phyloP scores from a whole-genome alignment of 2,797 vertebrate species.

The Sebastes alutus region DNA sequence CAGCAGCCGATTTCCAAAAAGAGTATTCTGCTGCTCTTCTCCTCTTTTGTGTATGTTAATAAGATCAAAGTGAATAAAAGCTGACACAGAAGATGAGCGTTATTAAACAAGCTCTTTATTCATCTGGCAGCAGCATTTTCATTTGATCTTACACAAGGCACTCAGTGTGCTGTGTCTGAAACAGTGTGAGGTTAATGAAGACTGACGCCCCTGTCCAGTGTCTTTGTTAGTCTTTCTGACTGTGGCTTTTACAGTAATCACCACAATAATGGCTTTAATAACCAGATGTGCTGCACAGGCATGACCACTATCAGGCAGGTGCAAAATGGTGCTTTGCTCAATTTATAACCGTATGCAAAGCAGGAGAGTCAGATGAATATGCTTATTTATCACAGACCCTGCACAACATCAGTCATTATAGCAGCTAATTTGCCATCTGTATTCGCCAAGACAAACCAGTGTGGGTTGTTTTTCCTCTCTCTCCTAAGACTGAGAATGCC shows the following conservation, averaged over 20 bases:
- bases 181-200: constrained; percentile 78
- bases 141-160: constrained; percentile 78
- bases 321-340: constrained; percentile 64
- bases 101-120: constrained; percentile 80
- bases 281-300: constrained; percentile 75
- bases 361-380: constrained; percentile 64
- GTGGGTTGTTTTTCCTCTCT: constrained; percentile 45
- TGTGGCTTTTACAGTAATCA: constrained; percentile 79
- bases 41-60: constrained; percentile 75
- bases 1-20: constrained; percentile 49
- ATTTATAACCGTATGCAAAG: constrained; percentile 64
- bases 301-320: constrained; percentile 73
- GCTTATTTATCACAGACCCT: constrained; percentile 71
- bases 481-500: constrained; percentile 7
- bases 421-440: constrained; percentile 77
- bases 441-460: constrained; percentile 59
- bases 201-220: constrained; percentile 70
- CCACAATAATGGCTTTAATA: constrained; percentile 79
- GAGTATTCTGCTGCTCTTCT: constrained; percentile 60
- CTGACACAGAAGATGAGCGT: constrained; percentile 74
- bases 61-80: constrained; percentile 86
- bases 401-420: constrained; percentile 72
- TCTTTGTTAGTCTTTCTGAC: constrained; percentile 74
- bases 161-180: constrained; percentile 65
- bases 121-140: constrained; percentile 77